Evolutionary conservation across 2,797 vertebrate genomes (phyloP).

Genomic region (Pitangus sulphuratus): DNA sequence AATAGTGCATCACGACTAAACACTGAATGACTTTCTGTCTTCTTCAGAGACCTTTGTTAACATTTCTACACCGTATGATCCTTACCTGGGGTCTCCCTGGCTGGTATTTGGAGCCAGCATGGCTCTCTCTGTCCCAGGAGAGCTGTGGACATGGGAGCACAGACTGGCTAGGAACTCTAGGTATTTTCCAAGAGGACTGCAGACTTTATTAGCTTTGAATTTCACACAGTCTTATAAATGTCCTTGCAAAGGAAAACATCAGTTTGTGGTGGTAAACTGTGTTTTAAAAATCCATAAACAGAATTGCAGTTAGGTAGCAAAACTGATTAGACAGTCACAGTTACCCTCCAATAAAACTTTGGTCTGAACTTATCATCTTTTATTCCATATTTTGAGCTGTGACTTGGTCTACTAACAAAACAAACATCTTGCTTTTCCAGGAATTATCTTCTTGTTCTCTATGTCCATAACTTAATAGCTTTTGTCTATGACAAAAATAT

Average conservation of each 20-base stretch:
- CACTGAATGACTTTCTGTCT: not conserved
- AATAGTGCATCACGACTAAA: not conserved
- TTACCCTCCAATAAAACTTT: not conserved
- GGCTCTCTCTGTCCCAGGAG: not conserved
- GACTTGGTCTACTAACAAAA: not conserved
- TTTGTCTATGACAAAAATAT: not conserved
- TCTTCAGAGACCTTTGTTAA: not conserved
- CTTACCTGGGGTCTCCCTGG: not conserved
- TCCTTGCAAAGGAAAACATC: slow-evolving; percentile 37
- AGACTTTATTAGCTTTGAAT: slow-evolving; percentile 56
- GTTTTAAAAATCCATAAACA: not conserved
- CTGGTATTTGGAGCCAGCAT: not conserved
- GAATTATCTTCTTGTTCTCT: not conserved
- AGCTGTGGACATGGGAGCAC: not conserved
- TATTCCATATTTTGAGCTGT: not conserved
- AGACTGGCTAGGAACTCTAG: not conserved
- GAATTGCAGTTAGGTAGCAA: slow-evolving; percentile 5
- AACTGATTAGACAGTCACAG: not conserved
- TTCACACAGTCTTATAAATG: slow-evolving; percentile 42
- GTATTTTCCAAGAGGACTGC: slow-evolving; percentile 7
- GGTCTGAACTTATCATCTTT: not conserved
- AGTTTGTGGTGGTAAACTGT: slow-evolving; percentile 20
- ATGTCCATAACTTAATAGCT: not conserved
- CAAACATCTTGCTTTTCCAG: not conserved
- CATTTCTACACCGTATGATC: not conserved